Base-by-base conservation (phyloP, 2,888 invertebrate species). In the Archips xylosteana region DNA sequence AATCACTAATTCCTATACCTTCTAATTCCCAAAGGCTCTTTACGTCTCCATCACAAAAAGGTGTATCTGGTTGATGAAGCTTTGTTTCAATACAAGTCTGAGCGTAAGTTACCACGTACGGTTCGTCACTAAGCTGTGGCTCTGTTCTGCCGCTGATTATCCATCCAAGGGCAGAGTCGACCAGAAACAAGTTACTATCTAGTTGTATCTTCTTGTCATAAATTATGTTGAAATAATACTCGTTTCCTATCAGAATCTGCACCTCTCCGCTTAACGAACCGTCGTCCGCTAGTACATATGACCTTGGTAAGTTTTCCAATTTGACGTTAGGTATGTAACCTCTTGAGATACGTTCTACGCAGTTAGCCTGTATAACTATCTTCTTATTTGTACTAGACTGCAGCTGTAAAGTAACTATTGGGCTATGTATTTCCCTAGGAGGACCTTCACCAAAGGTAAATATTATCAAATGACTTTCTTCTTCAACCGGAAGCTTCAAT, bases 21-120 rank as follows among this genome's bases (percentile, higher is more conserved):
- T 63, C 63, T 32, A 63, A 32, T 63, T 63, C 63, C 63, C 63
- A 63, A 2, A 63, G 63, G 2, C 47, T 45, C 23, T 63, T 63
- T 13, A 63, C 47, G 13, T 63, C 63, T 5, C 32, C 63, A 13
- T 63, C 47, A 47, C n/a, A 23, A 3, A 63, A 12, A 23, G 63
- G 47, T 32, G 4, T 47, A 45, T 63, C 63, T 5, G 63, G 63
- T 12, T 47, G 23, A 10, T 32, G 1, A 3, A 47, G 13, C 32
- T 12, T 13, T 23, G 32, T 47, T 32, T 63, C 47, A 2, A 2
- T 63, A 6, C 32, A 13, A 0, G 63, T 63, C 4, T 63, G 63
- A 0, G 47, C n/a, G 13, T 63, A 47, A 5, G 47, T 63, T 47
- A 63, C 32, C 0, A 63, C 63, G 4, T 9, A 63, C 13, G 13